Base-by-base conservation (phyloP, 2,888 invertebrate species). In the Ethmia dodecea region DNA sequence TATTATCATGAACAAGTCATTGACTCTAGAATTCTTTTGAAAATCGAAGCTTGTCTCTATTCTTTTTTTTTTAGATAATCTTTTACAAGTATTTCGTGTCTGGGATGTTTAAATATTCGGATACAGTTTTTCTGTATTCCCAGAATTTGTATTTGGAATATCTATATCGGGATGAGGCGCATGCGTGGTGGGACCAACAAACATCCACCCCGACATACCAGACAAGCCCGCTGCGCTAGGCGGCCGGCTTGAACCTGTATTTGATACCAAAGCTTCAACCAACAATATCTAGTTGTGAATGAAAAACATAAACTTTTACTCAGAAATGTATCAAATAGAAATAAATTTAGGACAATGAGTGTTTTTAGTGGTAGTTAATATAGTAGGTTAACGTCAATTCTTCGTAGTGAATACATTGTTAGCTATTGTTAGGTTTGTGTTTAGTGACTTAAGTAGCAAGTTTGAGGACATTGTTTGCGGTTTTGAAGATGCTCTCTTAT, bases 141-240 rank as follows among this genome's bases (percentile, higher is more conserved):
- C n/a, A n/a, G n/a, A n/a, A n/a, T n/a, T n/a, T n/a, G 28, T 24
- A 8, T 13, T 13, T 16, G 2, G 25, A 9, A 22, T 22, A 22
- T 27, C 8, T 11, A 14, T 20, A 24, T 15, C 16, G 34, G 37
- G 33, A 24, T 24, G 22, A 28, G n/a, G 12, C 38, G 38, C 38
- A 31, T 38, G 38, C 38, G 38, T 31, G 1, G 10, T 27, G 2
- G 2, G 5, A 8, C 8, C 1, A 15, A 32, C 39, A 39, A 33
- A 39, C 35, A 39, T 27, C 33, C 33, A 27, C 33, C 35, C 38
- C 26, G 28, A 34, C 33, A 32, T 33, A 27, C 28, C 55, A 50
- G 44, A 49, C 43, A 37, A 37, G 31, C 35, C 38, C 41, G 44
- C 39, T n/a, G 30, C 38, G 33, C 33, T 38, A 32, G 33, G 25